Percentiles rank a stretch among this genome's conserved stretches.
Evolutionary conservation across 1,140 invertebrate species (phyloP).

Genomic region (Drosophila watanabei): DNA sequence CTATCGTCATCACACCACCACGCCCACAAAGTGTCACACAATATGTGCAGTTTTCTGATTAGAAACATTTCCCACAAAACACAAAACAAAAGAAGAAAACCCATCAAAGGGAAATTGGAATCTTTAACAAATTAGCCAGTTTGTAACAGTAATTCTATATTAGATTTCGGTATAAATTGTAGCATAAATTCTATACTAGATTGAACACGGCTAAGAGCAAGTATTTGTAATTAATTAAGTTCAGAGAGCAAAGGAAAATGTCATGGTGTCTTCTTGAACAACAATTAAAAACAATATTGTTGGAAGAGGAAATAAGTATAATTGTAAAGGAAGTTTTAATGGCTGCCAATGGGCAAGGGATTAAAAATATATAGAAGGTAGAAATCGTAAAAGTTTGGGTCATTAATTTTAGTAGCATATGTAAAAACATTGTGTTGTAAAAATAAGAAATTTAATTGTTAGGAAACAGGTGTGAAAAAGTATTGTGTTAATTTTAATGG

Average conservation of each 20-base stretch:
- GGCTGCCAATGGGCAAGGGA: not conserved
- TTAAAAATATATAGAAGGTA: no score
- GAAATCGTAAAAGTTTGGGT: no score
- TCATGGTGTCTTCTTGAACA: not conserved
- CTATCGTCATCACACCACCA: conserved; percentile 10
- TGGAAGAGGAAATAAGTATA: not conserved
- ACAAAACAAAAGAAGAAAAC: not conserved
- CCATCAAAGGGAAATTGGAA: conserved; percentile 1
- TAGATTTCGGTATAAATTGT: not conserved
- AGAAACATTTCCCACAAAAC: conserved; percentile 10
- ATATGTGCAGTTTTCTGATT: conserved; percentile 14
- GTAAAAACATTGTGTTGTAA: not conserved
- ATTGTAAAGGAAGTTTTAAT: conserved; percentile 7
- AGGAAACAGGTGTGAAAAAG: not conserved
- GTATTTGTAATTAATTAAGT: conserved; percentile 1
- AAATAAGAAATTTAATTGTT: not conserved
- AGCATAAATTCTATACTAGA: not conserved
- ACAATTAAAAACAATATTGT: no score
- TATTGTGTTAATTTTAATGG: not conserved
- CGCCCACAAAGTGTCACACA: conserved; percentile 20
- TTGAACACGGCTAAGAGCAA: not conserved
- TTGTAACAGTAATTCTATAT: not conserved
- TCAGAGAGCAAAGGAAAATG: not conserved
- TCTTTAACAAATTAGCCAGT: not conserved
- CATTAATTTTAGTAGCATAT: not conserved